Conservation (phyloP, 1,140 invertebrate genomes). For the Drosophila fuyamai region DNA sequence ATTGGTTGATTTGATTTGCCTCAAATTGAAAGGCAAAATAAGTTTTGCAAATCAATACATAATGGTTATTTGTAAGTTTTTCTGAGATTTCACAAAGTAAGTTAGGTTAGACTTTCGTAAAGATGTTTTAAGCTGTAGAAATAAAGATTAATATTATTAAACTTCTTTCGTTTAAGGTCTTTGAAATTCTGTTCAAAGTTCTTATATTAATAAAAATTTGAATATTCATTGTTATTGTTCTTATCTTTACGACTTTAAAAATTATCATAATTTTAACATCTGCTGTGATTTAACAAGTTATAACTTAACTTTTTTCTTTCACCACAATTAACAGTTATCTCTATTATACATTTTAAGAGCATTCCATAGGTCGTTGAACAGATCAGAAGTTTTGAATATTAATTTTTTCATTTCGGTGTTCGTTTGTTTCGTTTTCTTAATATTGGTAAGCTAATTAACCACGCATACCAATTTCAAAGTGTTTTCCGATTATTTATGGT, state of each 20-base stretch:
- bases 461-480: conserved; percentile 25
- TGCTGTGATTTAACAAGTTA: conserved; percentile 8
- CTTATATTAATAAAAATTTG: conserved; percentile 6
- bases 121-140: too few relatives aligned
- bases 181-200: neutral
- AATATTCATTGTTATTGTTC: conserved; percentile 36
- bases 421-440: conserved; percentile 12
- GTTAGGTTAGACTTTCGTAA: too few relatives aligned
- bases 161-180: neutral
- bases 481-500: conserved; percentile 52
- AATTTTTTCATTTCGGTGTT: conserved; percentile 6
- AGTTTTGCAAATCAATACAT: too few relatives aligned
- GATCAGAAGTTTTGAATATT: conserved; percentile 15
- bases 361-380: conserved; percentile 28
- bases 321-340: neutral
- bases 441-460: conserved; percentile 31
- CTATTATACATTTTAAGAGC: conserved; percentile 12
- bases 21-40: neutral
- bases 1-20: neutral
- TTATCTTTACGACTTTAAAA: conserved; percentile 26
- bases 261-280: conserved; percentile 29
- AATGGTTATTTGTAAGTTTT: too few relatives aligned
- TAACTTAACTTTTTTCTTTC: neutral
- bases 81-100: too few relatives aligned
- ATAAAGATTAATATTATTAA: neutral